A percentile compares a stretch with the other conserved stretches of the same genome.
phyloP scores from a whole-genome alignment of 2,113 vertebrate genomes.

The Indicator indicator region DNA sequence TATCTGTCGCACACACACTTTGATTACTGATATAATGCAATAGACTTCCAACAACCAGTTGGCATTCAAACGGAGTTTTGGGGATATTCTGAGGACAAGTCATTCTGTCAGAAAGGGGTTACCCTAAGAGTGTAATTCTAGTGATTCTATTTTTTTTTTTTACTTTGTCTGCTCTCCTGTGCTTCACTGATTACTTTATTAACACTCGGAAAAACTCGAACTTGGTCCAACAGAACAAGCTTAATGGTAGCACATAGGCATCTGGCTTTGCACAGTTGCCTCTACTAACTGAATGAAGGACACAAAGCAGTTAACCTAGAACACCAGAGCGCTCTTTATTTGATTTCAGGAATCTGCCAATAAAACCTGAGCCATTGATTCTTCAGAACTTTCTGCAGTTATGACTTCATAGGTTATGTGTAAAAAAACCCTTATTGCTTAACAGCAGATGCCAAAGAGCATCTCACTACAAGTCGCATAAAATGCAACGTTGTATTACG shows the following conservation, averaged over 20 bases:
- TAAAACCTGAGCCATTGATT: constrained; percentile 90
- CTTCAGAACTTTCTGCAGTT: constrained; percentile 85
- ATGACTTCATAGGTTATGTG: constrained; percentile 87
- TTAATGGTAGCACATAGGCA: constrained; percentile 54
- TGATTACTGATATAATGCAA: constrained; percentile 57
- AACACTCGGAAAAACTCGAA: constrained; percentile 77
- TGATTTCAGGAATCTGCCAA: constrained; percentile 92
- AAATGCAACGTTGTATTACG: constrained; percentile 81
- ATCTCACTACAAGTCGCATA: constrained; percentile 84
- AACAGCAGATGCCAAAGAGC: constrained; percentile 84
- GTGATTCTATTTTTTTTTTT: constrained; percentile 1
- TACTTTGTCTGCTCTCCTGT: constrained; percentile 70
- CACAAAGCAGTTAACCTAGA: constrained; percentile 83
- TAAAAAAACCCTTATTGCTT: constrained; percentile 77
- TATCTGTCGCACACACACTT: constrained; percentile 37
- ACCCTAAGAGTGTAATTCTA: constrained; percentile 56
- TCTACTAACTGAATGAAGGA: constrained; percentile 76
- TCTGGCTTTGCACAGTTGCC: constrained; percentile 62
- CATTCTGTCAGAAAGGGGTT: constrained; percentile 49
- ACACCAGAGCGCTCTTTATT: constrained; percentile 90
- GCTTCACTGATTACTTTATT: constrained; percentile 80
- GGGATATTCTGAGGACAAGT: constrained; percentile 55
- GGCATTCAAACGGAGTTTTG: constrained; percentile 51
- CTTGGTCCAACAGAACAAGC: constrained; percentile 47
- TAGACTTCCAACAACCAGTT: constrained; percentile 40